Base-by-base conservation (phyloP, 1,140 invertebrate genomes). In the Mamestra configurata region DNA sequence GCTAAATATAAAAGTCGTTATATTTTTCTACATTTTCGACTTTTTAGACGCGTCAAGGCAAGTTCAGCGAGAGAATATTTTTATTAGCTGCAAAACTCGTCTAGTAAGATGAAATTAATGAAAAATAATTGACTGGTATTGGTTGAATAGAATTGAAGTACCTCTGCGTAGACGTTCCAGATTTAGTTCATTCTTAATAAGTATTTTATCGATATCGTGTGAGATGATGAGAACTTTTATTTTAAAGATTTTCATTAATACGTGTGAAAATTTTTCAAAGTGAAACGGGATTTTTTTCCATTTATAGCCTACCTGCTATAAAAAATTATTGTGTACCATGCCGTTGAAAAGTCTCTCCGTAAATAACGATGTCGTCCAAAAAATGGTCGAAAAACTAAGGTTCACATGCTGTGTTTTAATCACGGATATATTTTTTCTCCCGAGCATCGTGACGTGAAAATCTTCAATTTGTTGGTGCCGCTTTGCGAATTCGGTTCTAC, bases 401-500 rank as follows among this genome's bases (percentile, higher is more conserved):
- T 15, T 24, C 20, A 24, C 53, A 55, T 22, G 35, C 18, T 40
- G 35, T 13, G 13, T 66, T 66, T 66, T 66, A 66, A 57, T 57
- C 35, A 40, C 35, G n/a, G 20, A 66, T 15, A 40, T 11, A 1
- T 18, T 40, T 61, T 66, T 57, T 66, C 4, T 13, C 24, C 15
- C 22, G 55, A 31, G 15, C n/a, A 20, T n/a, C n/a, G 31, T 15
- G 15, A 18, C 35, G 15, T 37, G n/a, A 40, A 66, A 40, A 20
- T 22, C 10, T 35, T 66, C 61, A 66, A 66, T 66, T 66, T 66
- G 35, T 40, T 37, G 35, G 35, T 4, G 4, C 18, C 8, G 61
- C 61, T 66, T 66, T 66, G 40, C 18, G 35, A 40, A 66, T 66
- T 66, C 35, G 18, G 35, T 66, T 40, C 40, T 20, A 31, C 11